Base-by-base conservation (phyloP, 1,140 invertebrate species). In the Aricia agestis region DNA sequence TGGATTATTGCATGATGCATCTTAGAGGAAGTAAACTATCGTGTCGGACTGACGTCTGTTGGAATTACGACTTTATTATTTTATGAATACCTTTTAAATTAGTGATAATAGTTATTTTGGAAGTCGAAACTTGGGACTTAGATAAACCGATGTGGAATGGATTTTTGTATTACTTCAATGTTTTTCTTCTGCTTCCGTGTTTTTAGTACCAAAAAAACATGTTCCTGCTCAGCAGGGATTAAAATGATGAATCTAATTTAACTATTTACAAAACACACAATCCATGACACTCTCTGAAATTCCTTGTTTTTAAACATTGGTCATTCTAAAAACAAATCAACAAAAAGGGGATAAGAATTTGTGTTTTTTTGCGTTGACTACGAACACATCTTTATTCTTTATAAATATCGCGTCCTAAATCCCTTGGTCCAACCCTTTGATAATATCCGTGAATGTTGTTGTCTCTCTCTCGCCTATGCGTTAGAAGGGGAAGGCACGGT, bases 371-470 rank as follows among this genome's bases (percentile, higher is more conserved):
- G 10, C 45, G 45, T 52, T 52, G 45, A 52, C 45, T 52, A 52
- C 11, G 11, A 63, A 25, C 59, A 63, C n/a, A 18, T 63, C 25
- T 63, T 63, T 63, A 63, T 63, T n/a, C n/a, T n/a, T n/a, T n/a
- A n/a, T 2, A 63, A 63, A 63, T 63, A 63, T 63, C 59, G 18
- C 17, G 17, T 63, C 59, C 59, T 19, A 63, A 63, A 63, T 63
- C 59, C 59, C 59, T 11, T 9, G 59, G 59, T 19, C 18, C 59
- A 63, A 63, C 59, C 59, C 59, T 63, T 63, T 63, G 59, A 63
- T 10, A 63, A 63, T 63, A 63, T 63, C 17, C 59, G 59, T 19
- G 10, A 63, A 19, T 25, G 18, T 19, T 19, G 19, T 25, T 13
- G 17, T 63, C 59, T 25, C 59, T 10, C 9, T 63, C 19, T 63